Percentiles rank a stretch among this genome's conserved stretches.
These are phyloP conservation scores for Andrena dorsata DNA, from an alignment of 2,888 invertebrate genomes.

Conservation along the genomic window DNA sequence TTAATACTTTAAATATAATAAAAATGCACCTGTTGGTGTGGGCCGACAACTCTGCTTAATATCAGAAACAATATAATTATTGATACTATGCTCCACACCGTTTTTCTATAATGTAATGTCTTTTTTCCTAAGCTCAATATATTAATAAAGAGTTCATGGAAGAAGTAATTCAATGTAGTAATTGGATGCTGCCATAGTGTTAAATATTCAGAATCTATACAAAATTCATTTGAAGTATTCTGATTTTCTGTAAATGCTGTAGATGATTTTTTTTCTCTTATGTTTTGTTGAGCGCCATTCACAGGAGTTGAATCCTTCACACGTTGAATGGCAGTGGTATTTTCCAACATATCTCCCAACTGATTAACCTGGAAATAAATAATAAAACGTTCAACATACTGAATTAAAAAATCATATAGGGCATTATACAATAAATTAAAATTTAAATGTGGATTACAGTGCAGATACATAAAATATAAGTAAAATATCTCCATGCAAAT, in stretches of 20 bases:
- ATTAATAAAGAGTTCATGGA: constrained; percentile 82
- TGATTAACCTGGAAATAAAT: constrained; percentile 77
- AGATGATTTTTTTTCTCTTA: constrained; percentile 44
- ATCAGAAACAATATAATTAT: constrained; percentile 79
- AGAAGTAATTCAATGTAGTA: constrained; percentile 82
- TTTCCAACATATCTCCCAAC: constrained; percentile 79
- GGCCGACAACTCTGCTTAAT: constrained; percentile 80
- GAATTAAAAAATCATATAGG: not conserved
- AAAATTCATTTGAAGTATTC: constrained; percentile 55
- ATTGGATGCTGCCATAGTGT: constrained; percentile 83
- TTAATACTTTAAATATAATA: not conserved
- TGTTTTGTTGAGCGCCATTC: constrained; percentile 75
- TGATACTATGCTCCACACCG: constrained; percentile 79
- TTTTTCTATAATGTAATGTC: constrained; percentile 79
- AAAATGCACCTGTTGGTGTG: constrained; percentile 80
- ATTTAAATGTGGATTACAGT: too few species aligned
- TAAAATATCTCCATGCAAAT: not conserved
- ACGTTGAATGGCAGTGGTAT: constrained; percentile 78
- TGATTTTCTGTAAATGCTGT: constrained; percentile 37
- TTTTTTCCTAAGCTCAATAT: constrained; percentile 80
- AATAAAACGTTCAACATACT: constrained; percentile 21
- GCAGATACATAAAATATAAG: not conserved
- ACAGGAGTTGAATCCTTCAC: constrained; percentile 74
- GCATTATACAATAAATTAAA: not conserved
- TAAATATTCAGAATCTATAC: constrained; percentile 80